Evolutionary conservation across 35 echinoderm and acorn worm species (phyloP).

Genomic region (Diadema setosum): DNA sequence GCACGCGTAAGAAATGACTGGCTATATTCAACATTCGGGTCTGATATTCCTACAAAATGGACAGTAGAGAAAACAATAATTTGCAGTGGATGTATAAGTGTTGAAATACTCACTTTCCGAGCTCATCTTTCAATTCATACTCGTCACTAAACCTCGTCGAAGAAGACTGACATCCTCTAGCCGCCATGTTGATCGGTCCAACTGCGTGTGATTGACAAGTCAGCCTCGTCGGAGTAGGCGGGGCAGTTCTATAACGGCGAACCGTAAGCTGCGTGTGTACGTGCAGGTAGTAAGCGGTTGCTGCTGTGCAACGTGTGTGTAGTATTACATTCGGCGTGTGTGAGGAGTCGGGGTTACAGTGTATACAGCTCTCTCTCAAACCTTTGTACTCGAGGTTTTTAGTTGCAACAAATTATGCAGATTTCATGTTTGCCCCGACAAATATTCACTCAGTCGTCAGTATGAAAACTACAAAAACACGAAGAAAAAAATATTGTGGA

Average conservation of each 20-base stretch:
- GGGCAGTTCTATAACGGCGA: neutral
- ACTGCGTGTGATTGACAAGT: constrained; percentile 42
- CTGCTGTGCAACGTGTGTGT: too few species aligned
- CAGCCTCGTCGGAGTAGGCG: neutral
- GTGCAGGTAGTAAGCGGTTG: too few species aligned
- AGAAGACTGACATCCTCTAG: constrained; percentile 35
- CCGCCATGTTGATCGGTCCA: constrained; percentile 58
- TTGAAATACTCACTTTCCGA: constrained; percentile 77
- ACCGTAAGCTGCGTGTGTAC: neutral
- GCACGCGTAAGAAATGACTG: neutral
- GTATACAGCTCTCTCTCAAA: too few species aligned
- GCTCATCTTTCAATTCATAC: constrained; percentile 90
- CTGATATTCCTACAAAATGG: neutral
- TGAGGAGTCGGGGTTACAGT: too few species aligned
- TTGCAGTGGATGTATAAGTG: neutral
- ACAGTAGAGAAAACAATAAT: neutral
- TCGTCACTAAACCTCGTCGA: constrained; percentile 77
- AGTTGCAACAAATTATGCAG: too few species aligned
- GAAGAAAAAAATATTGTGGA: too few species aligned
- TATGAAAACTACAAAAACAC: too few species aligned
- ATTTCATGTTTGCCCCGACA: too few species aligned
- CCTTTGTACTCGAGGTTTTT: too few species aligned
- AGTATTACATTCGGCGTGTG: too few species aligned
- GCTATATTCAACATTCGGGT: neutral
- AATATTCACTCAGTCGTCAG: too few species aligned